A percentile compares a stretch with the other conserved stretches of the same genome.
Conservation (phyloP, 2,113 vertebrate genomes). For the Perca flavescens region DNA sequence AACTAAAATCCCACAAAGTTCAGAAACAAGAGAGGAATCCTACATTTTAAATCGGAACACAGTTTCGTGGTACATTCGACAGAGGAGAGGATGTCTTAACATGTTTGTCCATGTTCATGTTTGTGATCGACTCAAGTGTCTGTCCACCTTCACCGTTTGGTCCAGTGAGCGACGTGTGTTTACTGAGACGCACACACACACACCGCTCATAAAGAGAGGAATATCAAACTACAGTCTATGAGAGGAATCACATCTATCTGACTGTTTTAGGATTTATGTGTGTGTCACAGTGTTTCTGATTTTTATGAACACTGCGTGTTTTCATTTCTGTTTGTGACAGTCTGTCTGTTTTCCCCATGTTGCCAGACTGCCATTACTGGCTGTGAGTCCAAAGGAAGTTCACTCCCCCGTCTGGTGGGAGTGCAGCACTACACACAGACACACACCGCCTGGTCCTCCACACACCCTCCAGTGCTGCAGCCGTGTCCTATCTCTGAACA, state of each 20-base stretch:
- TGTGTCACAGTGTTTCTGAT: constrained; percentile 72
- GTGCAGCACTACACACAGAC: constrained; percentile 58
- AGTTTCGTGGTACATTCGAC: constrained; percentile 70
- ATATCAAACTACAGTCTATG: constrained; percentile 54
- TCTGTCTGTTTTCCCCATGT: constrained; percentile 30
- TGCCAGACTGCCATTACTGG: constrained; percentile 46
- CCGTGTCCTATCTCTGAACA: constrained; percentile 42
- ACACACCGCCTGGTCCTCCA: constrained; percentile 23
- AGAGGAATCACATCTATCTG: constrained; percentile 44
- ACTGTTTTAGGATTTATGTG: constrained; percentile 14
- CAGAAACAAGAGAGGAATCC: constrained; percentile 34
- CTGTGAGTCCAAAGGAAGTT: constrained; percentile 50
- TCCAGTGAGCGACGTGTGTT: constrained; percentile 54
- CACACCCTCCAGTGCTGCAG: constrained; percentile 55
- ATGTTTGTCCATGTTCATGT: constrained; percentile 26
- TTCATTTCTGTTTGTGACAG: constrained; percentile 24
- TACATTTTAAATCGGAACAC: constrained; percentile 45
- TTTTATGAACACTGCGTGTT: constrained; percentile 43
- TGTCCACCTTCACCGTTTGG: constrained; percentile 63
- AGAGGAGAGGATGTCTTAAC: constrained; percentile 55
- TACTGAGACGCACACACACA: constrained; percentile 33
- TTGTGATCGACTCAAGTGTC: constrained; percentile 16
- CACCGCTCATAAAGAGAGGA: constrained; percentile 54
- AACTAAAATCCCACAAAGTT: constrained; percentile 28
- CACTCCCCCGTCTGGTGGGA: constrained; percentile 67